Percentiles rank a stretch among this genome's conserved stretches.
phyloP scores from a whole-genome alignment of 1,140 invertebrate genomes.

The Alviniconcha marisindica region DNA sequence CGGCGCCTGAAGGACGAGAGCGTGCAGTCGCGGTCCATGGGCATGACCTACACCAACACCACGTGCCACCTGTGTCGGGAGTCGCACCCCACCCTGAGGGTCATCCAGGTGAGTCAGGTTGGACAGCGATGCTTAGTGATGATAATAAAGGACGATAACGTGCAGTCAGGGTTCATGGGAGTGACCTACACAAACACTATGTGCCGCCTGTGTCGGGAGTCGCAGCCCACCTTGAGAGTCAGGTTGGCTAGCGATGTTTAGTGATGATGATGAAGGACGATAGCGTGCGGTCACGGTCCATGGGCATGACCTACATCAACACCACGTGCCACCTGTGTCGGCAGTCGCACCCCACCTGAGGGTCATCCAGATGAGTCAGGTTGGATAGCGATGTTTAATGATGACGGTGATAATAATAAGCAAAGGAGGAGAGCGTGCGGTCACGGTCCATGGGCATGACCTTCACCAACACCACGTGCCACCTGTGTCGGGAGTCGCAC shows the following conservation, averaged over 20 bases:
- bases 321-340: background rate
- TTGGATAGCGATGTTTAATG: background rate
- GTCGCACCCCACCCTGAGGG: constrained; percentile 66
- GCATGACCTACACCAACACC: constrained; percentile 68
- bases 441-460: constrained; percentile 67
- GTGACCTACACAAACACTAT: background rate
- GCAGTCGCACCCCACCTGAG: constrained; percentile 69
- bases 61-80: constrained; percentile 68
- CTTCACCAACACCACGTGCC: constrained; percentile 65
- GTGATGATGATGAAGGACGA: too few relatives aligned
- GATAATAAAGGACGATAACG: background rate
- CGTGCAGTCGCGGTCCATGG: constrained; percentile 63
- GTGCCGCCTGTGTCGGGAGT: constrained; percentile 44
- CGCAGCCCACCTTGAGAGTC: constrained; percentile 63
- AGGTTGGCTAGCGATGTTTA: background rate
- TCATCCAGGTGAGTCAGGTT: constrained; percentile 51
- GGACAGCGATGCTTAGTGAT: background rate
- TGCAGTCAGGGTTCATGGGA: background rate
- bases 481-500: constrained; percentile 68
- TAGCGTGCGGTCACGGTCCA: background rate
- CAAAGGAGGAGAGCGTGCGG: constrained; percentile 65
- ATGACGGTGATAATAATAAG: too few relatives aligned
- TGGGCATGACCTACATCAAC: background rate
- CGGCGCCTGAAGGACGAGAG: constrained; percentile 64
- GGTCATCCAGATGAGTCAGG: constrained; percentile 54